phyloP scores from a whole-genome alignment of 2,113 vertebrate genomes.

The Mus pahari region DNA sequence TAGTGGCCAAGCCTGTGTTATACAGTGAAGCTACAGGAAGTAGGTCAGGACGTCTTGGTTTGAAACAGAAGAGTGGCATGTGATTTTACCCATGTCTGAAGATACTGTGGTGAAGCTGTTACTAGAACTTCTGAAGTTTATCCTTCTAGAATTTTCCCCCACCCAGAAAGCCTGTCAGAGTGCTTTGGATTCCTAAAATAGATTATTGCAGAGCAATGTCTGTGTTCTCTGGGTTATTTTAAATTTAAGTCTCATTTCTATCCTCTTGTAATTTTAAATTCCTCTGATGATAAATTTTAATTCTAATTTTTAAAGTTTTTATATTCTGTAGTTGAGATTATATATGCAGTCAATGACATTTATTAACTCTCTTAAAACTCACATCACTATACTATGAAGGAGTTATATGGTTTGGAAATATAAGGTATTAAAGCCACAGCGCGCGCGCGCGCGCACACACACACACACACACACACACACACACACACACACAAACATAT shows the following conservation, averaged over 20 bases:
- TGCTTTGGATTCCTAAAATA: conserved; percentile 58
- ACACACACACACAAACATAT: too few relatives aligned
- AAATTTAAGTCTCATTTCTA: conserved; percentile 49
- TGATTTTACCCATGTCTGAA: conserved; percentile 14
- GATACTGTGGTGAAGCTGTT: not conserved
- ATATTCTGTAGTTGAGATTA: conserved; percentile 20
- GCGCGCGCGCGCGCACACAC: too few relatives aligned
- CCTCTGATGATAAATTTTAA: conserved; percentile 26
- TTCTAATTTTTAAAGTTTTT: conserved; percentile 32
- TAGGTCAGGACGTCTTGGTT: conserved; percentile 1
- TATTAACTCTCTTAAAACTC: conserved; percentile 2
- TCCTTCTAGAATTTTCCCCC: not conserved
- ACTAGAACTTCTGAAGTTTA: conserved; percentile 12
- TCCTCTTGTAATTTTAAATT: conserved; percentile 37
- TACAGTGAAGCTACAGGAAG: not conserved
- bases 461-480: too few relatives aligned
- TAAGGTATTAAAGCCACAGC: conserved; percentile 33
- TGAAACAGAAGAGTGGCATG: not conserved
- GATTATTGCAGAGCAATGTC: conserved; percentile 39
- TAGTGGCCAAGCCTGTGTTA: not conserved
- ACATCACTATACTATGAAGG: not conserved
- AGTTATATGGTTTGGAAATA: not conserved
- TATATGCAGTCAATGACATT: not conserved
- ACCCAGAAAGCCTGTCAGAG: conserved; percentile 4
- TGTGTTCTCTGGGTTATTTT: conserved; percentile 3